Percentiles rank a stretch among this genome's conserved stretches.
Evolutionary conservation across 2,797 vertebrate genomes (phyloP).

Genomic region (Knipowitschia caucasica): DNA sequence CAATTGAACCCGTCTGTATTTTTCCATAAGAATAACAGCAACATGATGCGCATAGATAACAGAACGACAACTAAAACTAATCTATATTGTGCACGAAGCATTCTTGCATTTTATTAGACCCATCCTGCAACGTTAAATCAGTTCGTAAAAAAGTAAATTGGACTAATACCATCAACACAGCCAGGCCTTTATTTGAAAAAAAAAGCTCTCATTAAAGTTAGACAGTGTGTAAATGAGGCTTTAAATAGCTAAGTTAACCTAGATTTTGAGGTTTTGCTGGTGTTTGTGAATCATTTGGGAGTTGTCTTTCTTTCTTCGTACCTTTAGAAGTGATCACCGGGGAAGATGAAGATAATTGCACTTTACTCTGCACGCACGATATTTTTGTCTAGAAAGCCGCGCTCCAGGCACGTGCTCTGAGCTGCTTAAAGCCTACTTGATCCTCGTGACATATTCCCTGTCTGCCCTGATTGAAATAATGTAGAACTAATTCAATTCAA

Average conservation of each 20-base stretch:
- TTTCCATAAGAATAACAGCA: conserved; percentile 5
- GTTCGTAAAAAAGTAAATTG: conserved; percentile 7
- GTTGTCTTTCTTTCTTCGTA: conserved; percentile 17
- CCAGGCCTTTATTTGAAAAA: conserved; percentile 11
- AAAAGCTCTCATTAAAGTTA: conserved; percentile 8
- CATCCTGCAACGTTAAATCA: conserved; percentile 9
- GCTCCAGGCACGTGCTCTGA: conserved; percentile 31
- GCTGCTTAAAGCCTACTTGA: conserved; percentile 35
- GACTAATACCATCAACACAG: conserved; percentile 24
- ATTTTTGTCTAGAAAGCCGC: conserved; percentile 24
- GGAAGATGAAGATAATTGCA: conserved; percentile 43
- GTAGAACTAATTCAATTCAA: conserved; percentile 45
- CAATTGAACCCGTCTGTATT: conserved; percentile 35
- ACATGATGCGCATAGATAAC: not conserved
- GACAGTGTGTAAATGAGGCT: conserved; percentile 19
- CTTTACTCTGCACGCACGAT: conserved; percentile 18
- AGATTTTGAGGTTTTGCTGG: conserved; percentile 30
- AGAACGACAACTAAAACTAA: conserved; percentile 10
- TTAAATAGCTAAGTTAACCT: conserved; percentile 46
- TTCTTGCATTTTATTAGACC: conserved; percentile 15
- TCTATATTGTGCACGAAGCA: not conserved
- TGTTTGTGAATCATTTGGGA: conserved; percentile 17
- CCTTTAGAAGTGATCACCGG: conserved; percentile 27
- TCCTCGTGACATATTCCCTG: conserved; percentile 44
- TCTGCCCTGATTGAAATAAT: conserved; percentile 51